A percentile compares a stretch with the other conserved stretches of the same genome.
phyloP scores from a whole-genome alignment of 1,140 invertebrate species.

The Augochlora pura region DNA sequence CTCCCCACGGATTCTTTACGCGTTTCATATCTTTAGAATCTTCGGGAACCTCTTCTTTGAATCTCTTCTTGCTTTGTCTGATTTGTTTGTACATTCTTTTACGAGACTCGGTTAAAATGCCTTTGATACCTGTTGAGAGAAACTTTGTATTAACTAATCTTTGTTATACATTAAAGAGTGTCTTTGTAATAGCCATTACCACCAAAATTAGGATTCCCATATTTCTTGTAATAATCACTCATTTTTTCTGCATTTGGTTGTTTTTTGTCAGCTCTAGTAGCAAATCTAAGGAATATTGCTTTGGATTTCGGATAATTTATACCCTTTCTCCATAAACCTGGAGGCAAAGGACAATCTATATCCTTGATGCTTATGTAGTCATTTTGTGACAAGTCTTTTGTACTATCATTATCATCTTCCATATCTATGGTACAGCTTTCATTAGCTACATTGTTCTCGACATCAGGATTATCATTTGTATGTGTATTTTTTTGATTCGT shows the following conservation, averaged over 20 bases:
- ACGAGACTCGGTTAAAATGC: conserved; percentile 80
- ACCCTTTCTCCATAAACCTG: conserved; percentile 89
- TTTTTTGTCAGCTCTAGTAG: conserved; percentile 85
- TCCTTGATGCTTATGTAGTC: conserved; percentile 77
- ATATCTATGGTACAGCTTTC: conserved; percentile 61
- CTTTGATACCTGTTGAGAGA: conserved; percentile 77
- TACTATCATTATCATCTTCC: conserved; percentile 51
- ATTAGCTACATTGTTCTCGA: conserved; percentile 28
- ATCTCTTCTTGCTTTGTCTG: conserved; percentile 55
- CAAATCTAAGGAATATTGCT: conserved; percentile 87
- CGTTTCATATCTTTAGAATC: conserved; percentile 71
- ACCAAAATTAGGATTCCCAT: conserved; percentile 85
- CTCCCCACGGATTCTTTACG: conserved; percentile 87
- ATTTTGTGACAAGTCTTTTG: conserved; percentile 60
- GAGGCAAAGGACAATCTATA: conserved; percentile 83
- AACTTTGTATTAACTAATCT: not conserved
- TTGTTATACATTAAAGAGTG: conserved; percentile 8
- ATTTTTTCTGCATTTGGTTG: conserved; percentile 82
- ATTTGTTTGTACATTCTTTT: conserved; percentile 77
- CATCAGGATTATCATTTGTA: conserved; percentile 37
- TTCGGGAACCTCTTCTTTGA: conserved; percentile 73
- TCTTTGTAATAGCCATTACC: conserved; percentile 69
- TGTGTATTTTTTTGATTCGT: conserved; percentile 20
- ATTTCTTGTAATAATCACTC: conserved; percentile 84
- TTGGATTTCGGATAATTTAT: conserved; percentile 83